Conservation (phyloP, 2,113 vertebrate species). For the Pomatostomus ruficeps region DNA sequence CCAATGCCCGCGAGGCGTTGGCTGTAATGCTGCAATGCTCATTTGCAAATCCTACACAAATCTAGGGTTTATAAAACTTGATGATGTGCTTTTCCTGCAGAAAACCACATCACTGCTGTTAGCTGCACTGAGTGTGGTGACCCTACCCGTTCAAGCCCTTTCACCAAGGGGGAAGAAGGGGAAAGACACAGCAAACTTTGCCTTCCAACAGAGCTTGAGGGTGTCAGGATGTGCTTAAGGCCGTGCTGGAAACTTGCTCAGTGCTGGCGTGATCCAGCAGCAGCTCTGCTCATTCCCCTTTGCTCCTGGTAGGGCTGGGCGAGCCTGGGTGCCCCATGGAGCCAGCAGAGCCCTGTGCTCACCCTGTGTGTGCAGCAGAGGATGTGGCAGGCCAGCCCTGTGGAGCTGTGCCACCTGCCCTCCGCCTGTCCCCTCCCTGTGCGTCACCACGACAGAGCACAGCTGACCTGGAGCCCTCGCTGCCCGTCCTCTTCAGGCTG, state of each 20-base stretch:
- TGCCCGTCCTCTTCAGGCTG: slow-evolving; percentile 93
- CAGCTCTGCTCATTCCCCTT: background rate
- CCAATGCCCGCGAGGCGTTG: slow-evolving; percentile 19
- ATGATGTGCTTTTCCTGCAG: slow-evolving; percentile 37
- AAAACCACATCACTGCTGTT: slow-evolving; percentile 28
- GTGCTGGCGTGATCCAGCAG: background rate
- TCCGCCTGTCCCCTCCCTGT: background rate
- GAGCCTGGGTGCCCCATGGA: background rate
- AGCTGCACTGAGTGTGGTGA: background rate
- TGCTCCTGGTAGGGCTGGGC: background rate
- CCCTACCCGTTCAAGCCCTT: background rate
- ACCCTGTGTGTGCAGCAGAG: background rate
- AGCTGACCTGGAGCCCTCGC: slow-evolving; percentile 83
- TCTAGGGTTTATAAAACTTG: slow-evolving; percentile 24
- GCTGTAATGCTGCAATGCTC: background rate
- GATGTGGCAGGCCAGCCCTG: background rate
- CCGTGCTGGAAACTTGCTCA: background rate
- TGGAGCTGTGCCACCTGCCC: background rate
- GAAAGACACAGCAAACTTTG: background rate
- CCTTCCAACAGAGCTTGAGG: background rate
- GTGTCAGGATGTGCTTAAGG: background rate
- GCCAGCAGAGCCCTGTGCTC: background rate
- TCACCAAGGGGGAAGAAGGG: background rate
- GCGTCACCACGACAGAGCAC: background rate
- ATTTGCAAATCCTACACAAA: slow-evolving; percentile 55